phyloP scores from a whole-genome alignment of 2,888 invertebrate species.

The Thelaira solivaga region DNA sequence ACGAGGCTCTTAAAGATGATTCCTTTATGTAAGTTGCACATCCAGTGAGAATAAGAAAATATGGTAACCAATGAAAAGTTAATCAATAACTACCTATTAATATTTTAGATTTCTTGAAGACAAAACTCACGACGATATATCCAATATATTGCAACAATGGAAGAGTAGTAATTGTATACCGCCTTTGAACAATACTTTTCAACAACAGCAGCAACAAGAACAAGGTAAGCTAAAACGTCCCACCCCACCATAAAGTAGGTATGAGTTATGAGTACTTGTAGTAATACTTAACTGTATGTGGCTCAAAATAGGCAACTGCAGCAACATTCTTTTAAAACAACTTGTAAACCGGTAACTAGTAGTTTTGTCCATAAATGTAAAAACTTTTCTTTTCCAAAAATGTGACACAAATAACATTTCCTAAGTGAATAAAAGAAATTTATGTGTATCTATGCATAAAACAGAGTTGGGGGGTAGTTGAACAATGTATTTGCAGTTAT shows the following conservation, averaged over 20 bases:
- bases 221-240: constrained; percentile 69
- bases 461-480: too few species aligned
- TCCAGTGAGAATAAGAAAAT: not conserved
- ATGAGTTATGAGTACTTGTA: not conserved
- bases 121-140: constrained; percentile 76
- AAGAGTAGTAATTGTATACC: constrained; percentile 72
- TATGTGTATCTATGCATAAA: not conserved
- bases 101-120: constrained; percentile 74
- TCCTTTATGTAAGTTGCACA: constrained; percentile 76
- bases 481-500: too few species aligned
- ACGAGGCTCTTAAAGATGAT: constrained; percentile 76
- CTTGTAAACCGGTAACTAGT: constrained; percentile 32
- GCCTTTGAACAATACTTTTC: constrained; percentile 41
- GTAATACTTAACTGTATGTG: not conserved
- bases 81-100: constrained; percentile 33
- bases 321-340: constrained; percentile 29
- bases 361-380: constrained; percentile 35
- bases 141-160: constrained; percentile 77
- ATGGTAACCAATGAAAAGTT: not conserved
- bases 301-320: constrained; percentile 45
- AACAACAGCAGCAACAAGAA: constrained; percentile 66
- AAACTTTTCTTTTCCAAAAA: too few species aligned
- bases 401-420: constrained; percentile 4
- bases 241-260: not conserved
- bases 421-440: not conserved